These are phyloP conservation scores for Mactra quadrangularis DNA, from an alignment of 1,140 invertebrate genomes.

Conservation along the genomic window DNA sequence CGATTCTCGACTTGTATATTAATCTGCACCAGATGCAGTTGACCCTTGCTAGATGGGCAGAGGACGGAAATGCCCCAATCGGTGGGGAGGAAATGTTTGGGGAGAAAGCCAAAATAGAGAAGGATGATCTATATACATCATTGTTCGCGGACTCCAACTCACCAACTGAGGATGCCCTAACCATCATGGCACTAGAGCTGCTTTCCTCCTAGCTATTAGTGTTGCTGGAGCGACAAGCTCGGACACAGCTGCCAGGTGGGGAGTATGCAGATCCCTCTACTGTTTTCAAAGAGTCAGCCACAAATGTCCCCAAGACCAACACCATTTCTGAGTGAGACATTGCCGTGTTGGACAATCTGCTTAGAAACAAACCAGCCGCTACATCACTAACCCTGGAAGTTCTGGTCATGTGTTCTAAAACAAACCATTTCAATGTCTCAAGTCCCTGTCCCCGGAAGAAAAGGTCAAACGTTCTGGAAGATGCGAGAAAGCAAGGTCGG, in stretches of 20 bases:
- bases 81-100: neutral
- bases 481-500: neutral
- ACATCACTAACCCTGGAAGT: neutral
- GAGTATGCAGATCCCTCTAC: neutral
- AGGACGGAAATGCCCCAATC: neutral
- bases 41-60: neutral
- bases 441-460: neutral
- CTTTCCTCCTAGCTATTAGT: conserved; percentile 1
- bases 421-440: conserved; percentile 1
- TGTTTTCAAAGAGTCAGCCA: neutral
- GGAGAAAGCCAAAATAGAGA: neutral
- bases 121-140: neutral
- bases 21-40: neutral
- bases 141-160: conserved; percentile 5
- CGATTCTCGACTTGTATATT: too few relatives aligned
- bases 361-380: neutral
- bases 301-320: conserved; percentile 25
- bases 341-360: conserved; percentile 36
- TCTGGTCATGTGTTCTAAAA: neutral
- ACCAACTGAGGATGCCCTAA: conserved; percentile 19
- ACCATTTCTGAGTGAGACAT: conserved; percentile 34
- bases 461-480: neutral
- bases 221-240: conserved; percentile 38
- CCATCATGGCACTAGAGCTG: conserved; percentile 34
- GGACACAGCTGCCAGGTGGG: conserved; percentile 23